Percentiles rank a stretch among this genome's conserved stretches.
Evolutionary conservation across 2,888 invertebrate genomes (phyloP).

Genomic region (Athrips mouffetella): DNA sequence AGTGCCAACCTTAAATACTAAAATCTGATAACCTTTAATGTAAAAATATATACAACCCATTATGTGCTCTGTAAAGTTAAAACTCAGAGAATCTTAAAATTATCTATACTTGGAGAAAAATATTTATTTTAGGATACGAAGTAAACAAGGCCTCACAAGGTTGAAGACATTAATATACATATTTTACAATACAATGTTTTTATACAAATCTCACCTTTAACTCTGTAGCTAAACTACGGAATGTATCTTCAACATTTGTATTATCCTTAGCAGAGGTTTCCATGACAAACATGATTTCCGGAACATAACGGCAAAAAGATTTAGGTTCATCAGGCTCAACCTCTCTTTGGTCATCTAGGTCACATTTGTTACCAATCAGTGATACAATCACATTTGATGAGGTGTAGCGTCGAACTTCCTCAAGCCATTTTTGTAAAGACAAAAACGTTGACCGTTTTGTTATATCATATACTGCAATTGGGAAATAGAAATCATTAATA

Average conservation of each 20-base stretch:
- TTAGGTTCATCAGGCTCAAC: slow-evolving; percentile 92
- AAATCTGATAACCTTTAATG: too few species aligned
- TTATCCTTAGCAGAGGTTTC: slow-evolving; percentile 96
- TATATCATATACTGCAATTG: slow-evolving; percentile 91
- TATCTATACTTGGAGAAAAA: too few species aligned
- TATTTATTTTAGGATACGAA: too few species aligned
- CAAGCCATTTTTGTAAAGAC: slow-evolving; percentile 96
- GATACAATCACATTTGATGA: slow-evolving; percentile 94
- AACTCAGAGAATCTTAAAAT: too few species aligned
- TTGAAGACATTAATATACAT: too few species aligned
- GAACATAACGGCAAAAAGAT: slow-evolving; percentile 90
- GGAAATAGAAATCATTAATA: not conserved
- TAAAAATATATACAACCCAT: too few species aligned
- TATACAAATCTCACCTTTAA: slow-evolving; percentile 80
- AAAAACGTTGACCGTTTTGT: slow-evolving; percentile 95
- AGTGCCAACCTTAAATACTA: too few species aligned
- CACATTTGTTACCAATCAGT: slow-evolving; percentile 95
- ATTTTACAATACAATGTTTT: not conserved
- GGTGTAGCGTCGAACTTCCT: slow-evolving; percentile 96
- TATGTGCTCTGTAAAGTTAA: too few species aligned
- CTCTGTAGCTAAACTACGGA: slow-evolving; percentile 90
- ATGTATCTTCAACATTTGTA: slow-evolving; percentile 93
- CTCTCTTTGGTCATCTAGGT: slow-evolving; percentile 87
- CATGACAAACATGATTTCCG: slow-evolving; percentile 91
- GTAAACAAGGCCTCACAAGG: too few species aligned